Conservation (phyloP, 2,797 vertebrate species). For the Lepilemur septentrionalis region DNA sequence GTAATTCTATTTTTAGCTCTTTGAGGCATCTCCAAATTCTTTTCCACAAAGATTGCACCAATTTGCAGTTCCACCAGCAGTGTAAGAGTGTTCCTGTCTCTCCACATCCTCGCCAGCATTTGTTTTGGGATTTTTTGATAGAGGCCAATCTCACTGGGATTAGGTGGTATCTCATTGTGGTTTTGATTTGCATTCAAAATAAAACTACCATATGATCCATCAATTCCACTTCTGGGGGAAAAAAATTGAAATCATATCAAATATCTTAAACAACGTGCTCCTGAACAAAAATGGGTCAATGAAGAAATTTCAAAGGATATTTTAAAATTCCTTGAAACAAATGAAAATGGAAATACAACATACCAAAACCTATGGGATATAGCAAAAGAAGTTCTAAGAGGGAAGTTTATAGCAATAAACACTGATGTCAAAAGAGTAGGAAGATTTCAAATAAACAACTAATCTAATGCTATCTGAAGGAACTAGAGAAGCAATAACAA, state of each 20-base stretch:
- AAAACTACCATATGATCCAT: no score
- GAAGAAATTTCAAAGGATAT: not conserved
- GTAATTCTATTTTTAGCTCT: no score
- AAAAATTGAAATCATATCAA: not conserved
- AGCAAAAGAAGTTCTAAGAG: not conserved
- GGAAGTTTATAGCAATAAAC: not conserved
- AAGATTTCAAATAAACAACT: not conserved
- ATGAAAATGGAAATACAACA: not conserved
- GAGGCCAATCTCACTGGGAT: no score
- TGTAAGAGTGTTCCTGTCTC: no score
- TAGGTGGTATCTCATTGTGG: no score
- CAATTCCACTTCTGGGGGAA: no score
- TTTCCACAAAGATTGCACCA: no score
- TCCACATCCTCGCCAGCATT: no score
- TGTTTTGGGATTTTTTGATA: no score
- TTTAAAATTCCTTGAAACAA: not conserved
- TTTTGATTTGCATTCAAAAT: no score
- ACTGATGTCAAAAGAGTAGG: not conserved
- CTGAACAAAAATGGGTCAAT: not conserved
- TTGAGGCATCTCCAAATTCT: no score
- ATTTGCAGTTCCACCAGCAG: no score
- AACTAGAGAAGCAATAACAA: not conserved
- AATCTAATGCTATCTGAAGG: not conserved
- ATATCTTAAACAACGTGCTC: not conserved
- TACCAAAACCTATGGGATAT: not conserved